These are phyloP conservation scores for Vidua macroura DNA, from an alignment of 2,113 vertebrate species.

Conservation along the genomic window DNA sequence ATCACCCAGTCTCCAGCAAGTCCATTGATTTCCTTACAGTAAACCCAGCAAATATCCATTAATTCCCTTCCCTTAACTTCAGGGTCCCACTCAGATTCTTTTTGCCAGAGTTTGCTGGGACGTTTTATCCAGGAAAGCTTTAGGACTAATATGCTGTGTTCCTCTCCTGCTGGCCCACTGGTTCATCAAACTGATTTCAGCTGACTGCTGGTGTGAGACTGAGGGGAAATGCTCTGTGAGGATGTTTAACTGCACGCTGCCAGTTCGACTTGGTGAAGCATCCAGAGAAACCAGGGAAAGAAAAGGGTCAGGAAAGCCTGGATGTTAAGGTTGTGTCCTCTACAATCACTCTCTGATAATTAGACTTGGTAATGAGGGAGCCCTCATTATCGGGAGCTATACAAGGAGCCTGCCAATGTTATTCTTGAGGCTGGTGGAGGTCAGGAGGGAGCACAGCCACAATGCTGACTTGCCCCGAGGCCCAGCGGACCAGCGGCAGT, in stretches of 20 bases:
- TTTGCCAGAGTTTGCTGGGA: neutral
- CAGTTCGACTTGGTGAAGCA: conserved; percentile 7
- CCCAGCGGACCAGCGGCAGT: neutral
- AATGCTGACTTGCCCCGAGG: neutral
- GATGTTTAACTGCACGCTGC: conserved; percentile 7
- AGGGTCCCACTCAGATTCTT: conserved; percentile 12
- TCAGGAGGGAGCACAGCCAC: conserved; percentile 35
- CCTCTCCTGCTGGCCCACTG: conserved; percentile 43
- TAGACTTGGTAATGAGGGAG: conserved; percentile 60
- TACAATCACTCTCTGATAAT: conserved; percentile 36
- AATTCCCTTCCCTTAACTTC: neutral
- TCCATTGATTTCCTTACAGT: conserved; percentile 58
- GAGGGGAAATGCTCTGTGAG: conserved; percentile 14
- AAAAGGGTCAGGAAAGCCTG: conserved; percentile 43
- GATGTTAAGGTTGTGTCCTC: conserved; percentile 33
- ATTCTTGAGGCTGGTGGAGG: conserved; percentile 42
- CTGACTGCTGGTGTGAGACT: conserved; percentile 47
- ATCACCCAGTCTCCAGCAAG: conserved; percentile 27
- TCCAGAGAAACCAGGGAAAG: neutral
- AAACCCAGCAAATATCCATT: conserved; percentile 21
- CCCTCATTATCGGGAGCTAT: conserved; percentile 25
- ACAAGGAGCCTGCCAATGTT: conserved; percentile 25
- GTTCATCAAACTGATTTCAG: conserved; percentile 55
- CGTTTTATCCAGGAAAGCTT: neutral
- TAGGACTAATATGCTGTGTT: neutral